Evolutionary conservation across 2,888 invertebrate species (phyloP).

Genomic region (Pachymerium ferrugineum): DNA sequence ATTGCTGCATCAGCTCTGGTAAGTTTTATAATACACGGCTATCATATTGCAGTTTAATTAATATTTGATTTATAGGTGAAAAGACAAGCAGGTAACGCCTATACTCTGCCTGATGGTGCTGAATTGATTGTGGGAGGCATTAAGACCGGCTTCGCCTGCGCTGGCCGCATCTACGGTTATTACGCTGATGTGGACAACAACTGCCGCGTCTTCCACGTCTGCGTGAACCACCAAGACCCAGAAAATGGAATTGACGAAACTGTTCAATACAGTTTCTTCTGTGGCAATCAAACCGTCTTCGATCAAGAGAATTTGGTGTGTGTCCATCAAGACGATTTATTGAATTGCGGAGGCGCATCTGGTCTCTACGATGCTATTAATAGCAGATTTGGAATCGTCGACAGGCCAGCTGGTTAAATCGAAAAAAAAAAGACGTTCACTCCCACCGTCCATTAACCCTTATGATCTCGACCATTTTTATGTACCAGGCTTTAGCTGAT

Average conservation of each 20-base stretch:
- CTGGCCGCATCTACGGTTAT: conserved; percentile 40
- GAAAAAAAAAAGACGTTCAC: not conserved
- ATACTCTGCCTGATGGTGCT: conserved; percentile 37
- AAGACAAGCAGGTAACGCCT: conserved; percentile 31
- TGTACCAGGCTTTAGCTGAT: not conserved
- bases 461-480: not conserved
- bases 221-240: conserved; percentile 35
- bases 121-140: conserved; percentile 41
- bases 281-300: conserved; percentile 40
- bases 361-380: conserved; percentile 39
- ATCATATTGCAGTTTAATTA: no score
- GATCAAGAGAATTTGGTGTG: conserved; percentile 40
- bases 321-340: conserved; percentile 36
- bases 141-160: conserved; percentile 41
- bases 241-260: conserved; percentile 34
- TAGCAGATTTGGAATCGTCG: conserved; percentile 37
- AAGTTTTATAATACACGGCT: not conserved
- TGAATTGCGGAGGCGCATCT: conserved; percentile 38
- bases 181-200: conserved; percentile 39
- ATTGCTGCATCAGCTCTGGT: not conserved
- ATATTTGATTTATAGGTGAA: not conserved
- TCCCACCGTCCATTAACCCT: not conserved
- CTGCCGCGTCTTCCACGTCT: conserved; percentile 39
- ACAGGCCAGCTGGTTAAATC: conserved; percentile 9
- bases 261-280: conserved; percentile 38